A percentile compares a stretch with the other conserved stretches of the same genome.
Conservation (phyloP, 2,888 invertebrate species). For the Allygus modestus region DNA sequence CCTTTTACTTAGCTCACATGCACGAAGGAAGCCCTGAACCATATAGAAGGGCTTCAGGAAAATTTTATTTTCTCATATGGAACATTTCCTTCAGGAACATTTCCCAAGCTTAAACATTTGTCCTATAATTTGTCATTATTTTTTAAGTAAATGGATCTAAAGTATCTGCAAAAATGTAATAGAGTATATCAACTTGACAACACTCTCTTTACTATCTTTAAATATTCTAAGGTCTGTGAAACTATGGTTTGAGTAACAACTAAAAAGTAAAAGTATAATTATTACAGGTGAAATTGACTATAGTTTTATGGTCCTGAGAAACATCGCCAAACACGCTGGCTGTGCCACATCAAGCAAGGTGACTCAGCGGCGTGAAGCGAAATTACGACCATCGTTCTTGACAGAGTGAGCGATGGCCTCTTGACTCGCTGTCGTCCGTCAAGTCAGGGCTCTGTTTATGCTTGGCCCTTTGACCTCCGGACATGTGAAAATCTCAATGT, state of each 20-base stretch:
- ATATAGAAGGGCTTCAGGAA: no score
- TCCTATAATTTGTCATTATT: no score
- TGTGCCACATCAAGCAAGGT: neutral
- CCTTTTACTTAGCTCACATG: no score
- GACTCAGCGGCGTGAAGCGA: conserved; percentile 1
- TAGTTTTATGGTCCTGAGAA: neutral
- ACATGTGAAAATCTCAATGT: neutral
- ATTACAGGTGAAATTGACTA: neutral
- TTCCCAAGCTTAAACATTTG: no score
- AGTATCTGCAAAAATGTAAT: no score
- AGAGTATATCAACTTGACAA: no score
- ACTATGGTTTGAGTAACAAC: neutral
- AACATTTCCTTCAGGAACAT: no score
- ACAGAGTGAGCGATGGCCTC: neutral
- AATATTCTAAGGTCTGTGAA: no score
- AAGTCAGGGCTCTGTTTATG: neutral
- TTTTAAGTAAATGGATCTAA: no score
- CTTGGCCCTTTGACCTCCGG: neutral
- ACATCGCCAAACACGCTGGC: neutral
- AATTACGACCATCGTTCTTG: conserved; percentile 2
- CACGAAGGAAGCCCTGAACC: no score
- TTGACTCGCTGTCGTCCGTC: neutral
- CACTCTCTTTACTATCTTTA: no score
- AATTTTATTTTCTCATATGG: no score
- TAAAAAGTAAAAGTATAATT: neutral